Base-by-base conservation (phyloP, 2,113 vertebrate genomes). In the Harpagus bidentatus region DNA sequence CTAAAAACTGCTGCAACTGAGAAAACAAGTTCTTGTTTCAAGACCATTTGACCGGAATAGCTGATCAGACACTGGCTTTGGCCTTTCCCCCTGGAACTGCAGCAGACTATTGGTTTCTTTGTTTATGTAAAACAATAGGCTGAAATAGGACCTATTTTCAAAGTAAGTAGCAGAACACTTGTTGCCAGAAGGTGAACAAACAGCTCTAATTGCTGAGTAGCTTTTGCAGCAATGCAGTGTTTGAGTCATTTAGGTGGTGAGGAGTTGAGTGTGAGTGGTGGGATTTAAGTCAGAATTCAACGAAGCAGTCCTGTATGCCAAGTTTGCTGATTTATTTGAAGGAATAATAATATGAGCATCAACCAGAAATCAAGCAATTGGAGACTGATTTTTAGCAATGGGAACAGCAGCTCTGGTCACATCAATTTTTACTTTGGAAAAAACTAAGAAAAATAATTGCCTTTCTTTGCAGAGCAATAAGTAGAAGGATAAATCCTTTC, bases 11-110 rank as follows among this genome's bases (percentile, higher is more conserved):
- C 85, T 96, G 72, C 72, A 88, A 94, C 80, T 93, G 79, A 96
- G 86, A 95, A 97, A 96, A 92, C 90, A 91, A 91, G 69, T 79
- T 89, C 78, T 72, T 70, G 29, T 95, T 97, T 96, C 88, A 95
- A 62, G 59, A 78, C 10, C 3, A 0, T 86, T 96, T 91, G 72
- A 79, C 52, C 1, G 2, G 74, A 93, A 80, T 94, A 90, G 58
- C 40, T 86, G 80, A 87, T 83, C 56, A 95, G 91, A 82, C 48
- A 53, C 74, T 26, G 13, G 16, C 65, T 91, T 61, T 87, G 74
- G 45, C 70, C 78, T 94, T 95, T 87, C 42, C 71, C 52, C 32
- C n/a, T 81, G 88, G 69, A 95, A 70, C 59, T 40, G 56, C 48
- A 67, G 56, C 40, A 58, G 28, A 72, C 70, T 87, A 95, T 90